phyloP scores from a whole-genome alignment of 2,888 invertebrate genomes.

The Noctua pronuba region DNA sequence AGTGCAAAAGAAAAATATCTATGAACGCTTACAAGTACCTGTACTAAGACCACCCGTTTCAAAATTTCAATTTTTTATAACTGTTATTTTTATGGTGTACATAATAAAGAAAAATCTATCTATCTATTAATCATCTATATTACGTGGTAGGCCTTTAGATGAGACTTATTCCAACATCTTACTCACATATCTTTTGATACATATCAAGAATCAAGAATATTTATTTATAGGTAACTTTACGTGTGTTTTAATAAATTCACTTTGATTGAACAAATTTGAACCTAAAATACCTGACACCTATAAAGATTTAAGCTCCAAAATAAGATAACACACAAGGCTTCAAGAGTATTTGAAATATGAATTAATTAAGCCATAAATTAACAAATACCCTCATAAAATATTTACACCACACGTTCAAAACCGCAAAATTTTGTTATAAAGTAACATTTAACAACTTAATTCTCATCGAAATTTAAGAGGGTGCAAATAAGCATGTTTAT shows the following conservation, averaged over 20 bases:
- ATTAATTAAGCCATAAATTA: constrained; percentile 28
- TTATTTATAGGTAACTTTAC: background rate
- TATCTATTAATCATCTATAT: background rate
- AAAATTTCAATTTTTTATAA: background rate
- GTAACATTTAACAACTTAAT: constrained; percentile 58
- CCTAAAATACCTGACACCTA: background rate
- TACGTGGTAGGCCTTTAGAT: background rate
- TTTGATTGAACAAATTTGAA: background rate
- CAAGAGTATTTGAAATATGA: constrained; percentile 25
- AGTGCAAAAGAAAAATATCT: background rate
- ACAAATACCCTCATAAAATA: constrained; percentile 23
- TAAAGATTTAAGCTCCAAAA: constrained; percentile 11
- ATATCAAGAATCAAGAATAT: too few relatives aligned
- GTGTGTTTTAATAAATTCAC: background rate
- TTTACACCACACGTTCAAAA: constrained; percentile 19
- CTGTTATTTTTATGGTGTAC: background rate
- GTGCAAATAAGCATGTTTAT: constrained; percentile 11
- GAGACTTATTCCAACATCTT: background rate
- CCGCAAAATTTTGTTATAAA: constrained; percentile 29
- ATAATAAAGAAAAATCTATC: background rate
- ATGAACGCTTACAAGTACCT: too few relatives aligned
- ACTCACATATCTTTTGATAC: too few relatives aligned
- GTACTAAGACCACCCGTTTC: too few relatives aligned
- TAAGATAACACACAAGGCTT: constrained; percentile 4
- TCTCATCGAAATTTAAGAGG: constrained; percentile 61